Evolutionary conservation across 2,113 vertebrate species (phyloP), one percentile per base, ranked within the genome.

Genomic region (Podarcis raffonei): DNA sequence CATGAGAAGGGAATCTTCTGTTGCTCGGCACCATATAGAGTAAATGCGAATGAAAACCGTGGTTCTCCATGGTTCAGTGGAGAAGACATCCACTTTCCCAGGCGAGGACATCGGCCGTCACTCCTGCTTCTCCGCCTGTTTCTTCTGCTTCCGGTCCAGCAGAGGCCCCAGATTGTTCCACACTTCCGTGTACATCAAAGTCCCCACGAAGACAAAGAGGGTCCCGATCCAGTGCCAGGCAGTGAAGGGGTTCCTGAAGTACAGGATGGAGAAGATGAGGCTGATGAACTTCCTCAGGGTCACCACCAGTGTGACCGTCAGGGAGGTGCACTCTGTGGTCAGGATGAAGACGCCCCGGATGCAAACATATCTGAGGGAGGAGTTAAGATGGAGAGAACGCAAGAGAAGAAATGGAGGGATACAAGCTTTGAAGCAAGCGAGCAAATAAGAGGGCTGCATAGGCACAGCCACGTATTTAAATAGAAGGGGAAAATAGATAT

Each of bases 221-320:
- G 99, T 99, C 87, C 99, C 99, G 86, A 98, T 74, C 99, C 99
- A 99, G 96, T 99, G 99, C 98, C 98, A 99, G 71, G n/a, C 9
- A 0, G 99, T 99, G 96, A 99, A 99, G 35, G 99, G 97, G 94
- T 99, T 99, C 86, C 71, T 97, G 94, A 99, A 99, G 95, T 99
- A 99, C 76, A 98, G 80, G 95, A 99, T 99, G 95, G 99, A 99
- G 91, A 99, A 96, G 94, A 99, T 99, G 96, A 99, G 99, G 96
- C 99, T 99, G 94, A 99, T 92, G 8, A 99, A 99, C 93, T 99
- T 99, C 62, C 99, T 98, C 0, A 99, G 97, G 0, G 99, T 99
- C 94, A 99, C 98, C 39, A 99, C 98, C 76, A 99, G 96, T 0
- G 99, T 99, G 92, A 99, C 99, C 0, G 99, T 99, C 59, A 99